These are phyloP conservation scores for Hoplodrina blanda DNA, from an alignment of 2,888 invertebrate species.

Conservation along the genomic window DNA sequence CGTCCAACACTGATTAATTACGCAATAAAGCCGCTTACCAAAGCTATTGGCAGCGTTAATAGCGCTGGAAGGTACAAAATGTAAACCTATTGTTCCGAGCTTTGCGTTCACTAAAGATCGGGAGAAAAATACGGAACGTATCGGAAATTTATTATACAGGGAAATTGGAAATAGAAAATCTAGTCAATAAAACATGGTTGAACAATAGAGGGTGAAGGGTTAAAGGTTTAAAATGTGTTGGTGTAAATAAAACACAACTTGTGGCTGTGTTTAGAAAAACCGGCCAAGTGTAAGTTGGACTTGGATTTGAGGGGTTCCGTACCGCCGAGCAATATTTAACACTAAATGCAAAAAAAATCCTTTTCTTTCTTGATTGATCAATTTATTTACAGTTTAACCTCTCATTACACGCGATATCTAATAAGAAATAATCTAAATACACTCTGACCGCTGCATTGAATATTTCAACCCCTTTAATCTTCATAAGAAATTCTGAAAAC, in stretches of 20 bases:
- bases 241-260: too few species aligned
- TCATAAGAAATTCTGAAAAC: background rate
- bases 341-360: too few species aligned
- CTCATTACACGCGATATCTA: too few species aligned
- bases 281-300: background rate
- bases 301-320: too few species aligned
- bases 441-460: background rate
- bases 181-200: constrained; percentile 3
- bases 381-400: too few species aligned
- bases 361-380: too few species aligned
- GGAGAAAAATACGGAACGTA: background rate
- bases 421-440: background rate
- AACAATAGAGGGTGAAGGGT: background rate
- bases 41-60: constrained; percentile 14
- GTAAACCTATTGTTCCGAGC: constrained; percentile 21
- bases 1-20: constrained; percentile 30
- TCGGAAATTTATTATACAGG: background rate
- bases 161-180: background rate
- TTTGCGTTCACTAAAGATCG: background rate
- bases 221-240: too few species aligned
- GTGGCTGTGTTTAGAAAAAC: too few species aligned
- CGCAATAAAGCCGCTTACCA: constrained; percentile 28
- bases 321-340: too few species aligned
- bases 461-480: background rate
- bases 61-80: constrained; percentile 24